Percentiles rank a stretch among this genome's conserved stretches.
Conservation (phyloP, 2,797 vertebrate genomes). For the Acestrorhynchus altus region DNA sequence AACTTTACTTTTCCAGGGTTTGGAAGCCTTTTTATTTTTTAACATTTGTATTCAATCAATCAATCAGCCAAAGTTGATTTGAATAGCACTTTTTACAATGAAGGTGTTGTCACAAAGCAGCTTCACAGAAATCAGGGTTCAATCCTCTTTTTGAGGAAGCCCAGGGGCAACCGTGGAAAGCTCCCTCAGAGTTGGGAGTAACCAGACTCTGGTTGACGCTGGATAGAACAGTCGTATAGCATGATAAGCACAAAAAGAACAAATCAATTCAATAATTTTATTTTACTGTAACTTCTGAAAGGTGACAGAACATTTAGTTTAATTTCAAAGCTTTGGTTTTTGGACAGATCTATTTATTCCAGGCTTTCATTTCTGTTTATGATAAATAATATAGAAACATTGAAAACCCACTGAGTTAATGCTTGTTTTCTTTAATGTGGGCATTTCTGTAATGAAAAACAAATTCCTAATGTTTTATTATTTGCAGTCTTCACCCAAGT, state of each 20-base stretch:
- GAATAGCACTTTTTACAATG: too few relatives aligned
- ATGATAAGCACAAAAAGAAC: too few relatives aligned
- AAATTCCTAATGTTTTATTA: neutral
- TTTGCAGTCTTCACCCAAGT: neutral
- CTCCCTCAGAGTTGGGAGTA: too few relatives aligned
- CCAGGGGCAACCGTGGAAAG: too few relatives aligned
- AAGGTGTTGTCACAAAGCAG: too few relatives aligned
- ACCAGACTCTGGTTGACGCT: too few relatives aligned
- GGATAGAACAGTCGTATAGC: too few relatives aligned
- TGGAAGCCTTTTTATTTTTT: too few relatives aligned
- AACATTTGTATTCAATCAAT: constrained; percentile 8
- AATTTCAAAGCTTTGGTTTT: neutral
- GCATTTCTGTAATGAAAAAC: neutral
- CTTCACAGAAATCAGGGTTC: too few relatives aligned
- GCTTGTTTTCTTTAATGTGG: neutral
- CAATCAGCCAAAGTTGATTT: too few relatives aligned
- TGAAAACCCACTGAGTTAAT: neutral
- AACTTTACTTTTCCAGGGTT: neutral
- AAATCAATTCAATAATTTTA: too few relatives aligned
- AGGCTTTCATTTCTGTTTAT: neutral
- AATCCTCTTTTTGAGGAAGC: too few relatives aligned
- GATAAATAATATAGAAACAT: neutral
- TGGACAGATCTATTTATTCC: neutral
- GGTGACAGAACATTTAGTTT: constrained; percentile 4
- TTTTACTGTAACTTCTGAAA: neutral